A percentile compares a stretch with the other conserved stretches of the same genome.
Evolutionary conservation across 2,888 invertebrate genomes (phyloP).

Genomic region (Alloscopus bannaensis): DNA sequence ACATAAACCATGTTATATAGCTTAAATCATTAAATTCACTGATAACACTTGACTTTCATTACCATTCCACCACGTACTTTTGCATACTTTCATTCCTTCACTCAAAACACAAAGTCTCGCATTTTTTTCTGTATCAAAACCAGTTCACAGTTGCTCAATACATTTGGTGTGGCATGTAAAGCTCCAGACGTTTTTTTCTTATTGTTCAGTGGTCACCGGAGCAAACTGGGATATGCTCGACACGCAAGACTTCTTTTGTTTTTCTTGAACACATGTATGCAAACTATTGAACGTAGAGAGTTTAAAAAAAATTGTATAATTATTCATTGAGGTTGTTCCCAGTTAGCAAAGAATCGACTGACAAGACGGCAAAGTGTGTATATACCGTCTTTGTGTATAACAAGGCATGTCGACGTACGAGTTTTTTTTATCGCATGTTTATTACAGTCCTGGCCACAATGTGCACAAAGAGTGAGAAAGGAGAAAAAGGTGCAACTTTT

Average conservation of each 20-base stretch:
- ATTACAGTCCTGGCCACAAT: no score
- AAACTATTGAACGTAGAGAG: constrained; percentile 9
- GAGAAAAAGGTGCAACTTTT: constrained; percentile 1
- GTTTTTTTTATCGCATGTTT: neutral
- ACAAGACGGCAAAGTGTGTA: constrained; percentile 23
- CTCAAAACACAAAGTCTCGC: no score
- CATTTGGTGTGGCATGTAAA: no score
- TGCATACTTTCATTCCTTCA: no score
- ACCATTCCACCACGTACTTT: constrained; percentile 7
- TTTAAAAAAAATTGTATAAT: constrained; percentile 37
- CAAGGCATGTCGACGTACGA: neutral
- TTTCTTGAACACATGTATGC: constrained; percentile 39
- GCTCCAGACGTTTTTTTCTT: no score
- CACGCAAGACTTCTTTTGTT: no score
- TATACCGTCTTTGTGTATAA: neutral
- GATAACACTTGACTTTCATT: constrained; percentile 46
- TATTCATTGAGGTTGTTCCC: constrained; percentile 58
- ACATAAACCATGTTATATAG: constrained; percentile 67
- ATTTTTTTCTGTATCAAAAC: no score
- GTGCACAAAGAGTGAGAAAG: neutral
- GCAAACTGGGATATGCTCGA: no score
- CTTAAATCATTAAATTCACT: constrained; percentile 58
- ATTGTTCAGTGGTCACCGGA: no score
- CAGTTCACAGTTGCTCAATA: no score
- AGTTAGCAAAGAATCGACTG: constrained; percentile 56